Evolutionary conservation across 1,140 invertebrate species (phyloP).

Genomic region (Drosophila yakuba): DNA sequence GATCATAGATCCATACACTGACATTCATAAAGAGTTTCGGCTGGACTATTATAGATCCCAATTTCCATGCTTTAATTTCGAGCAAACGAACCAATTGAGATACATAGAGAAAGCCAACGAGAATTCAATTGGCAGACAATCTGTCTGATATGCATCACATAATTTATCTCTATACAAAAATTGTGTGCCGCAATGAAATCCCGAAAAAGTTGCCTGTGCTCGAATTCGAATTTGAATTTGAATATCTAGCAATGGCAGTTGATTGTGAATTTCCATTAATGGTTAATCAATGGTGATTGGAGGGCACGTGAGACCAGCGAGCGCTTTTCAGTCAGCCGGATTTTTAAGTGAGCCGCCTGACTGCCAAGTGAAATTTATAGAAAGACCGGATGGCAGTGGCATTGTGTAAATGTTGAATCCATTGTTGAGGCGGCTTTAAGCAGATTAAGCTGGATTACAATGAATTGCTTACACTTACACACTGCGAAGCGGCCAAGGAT

Average conservation of each 20-base stretch:
- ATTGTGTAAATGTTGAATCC: constrained; percentile 26
- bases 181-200: constrained; percentile 21
- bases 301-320: constrained; percentile 40
- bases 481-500: constrained; percentile 22
- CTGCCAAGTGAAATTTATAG: constrained; percentile 47
- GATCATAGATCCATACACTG: neutral
- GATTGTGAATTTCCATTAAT: constrained; percentile 55
- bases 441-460: constrained; percentile 74
- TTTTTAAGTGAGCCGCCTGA: constrained; percentile 51
- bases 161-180: constrained; percentile 22
- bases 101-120: constrained; percentile 38
- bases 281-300: constrained; percentile 60
- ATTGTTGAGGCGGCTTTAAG: constrained; percentile 43
- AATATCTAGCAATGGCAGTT: constrained; percentile 40
- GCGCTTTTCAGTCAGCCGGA: neutral
- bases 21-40: neutral
- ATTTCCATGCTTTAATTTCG: constrained; percentile 37
- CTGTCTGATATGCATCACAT: constrained; percentile 35
- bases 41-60: neutral
- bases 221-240: constrained; percentile 9
- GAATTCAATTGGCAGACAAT: constrained; percentile 64
- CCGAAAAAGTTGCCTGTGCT: constrained; percentile 6
- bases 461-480: constrained; percentile 65
- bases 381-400: constrained; percentile 39
- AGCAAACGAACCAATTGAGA: constrained; percentile 71